Evolutionary conservation across 1,140 invertebrate genomes (phyloP).

Genomic region (Atta cephalotes): DNA sequence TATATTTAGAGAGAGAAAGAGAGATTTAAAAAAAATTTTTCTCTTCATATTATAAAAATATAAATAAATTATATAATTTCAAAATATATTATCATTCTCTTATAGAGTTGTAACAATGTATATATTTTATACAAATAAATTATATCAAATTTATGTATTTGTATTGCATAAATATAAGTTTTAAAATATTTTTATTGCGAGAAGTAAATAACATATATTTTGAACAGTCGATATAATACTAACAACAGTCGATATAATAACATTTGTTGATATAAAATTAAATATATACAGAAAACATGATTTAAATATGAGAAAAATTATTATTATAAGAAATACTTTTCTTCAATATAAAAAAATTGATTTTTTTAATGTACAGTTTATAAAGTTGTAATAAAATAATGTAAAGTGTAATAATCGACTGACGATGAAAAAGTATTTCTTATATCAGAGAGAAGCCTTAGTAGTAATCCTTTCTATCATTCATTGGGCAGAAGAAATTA

Average conservation of each 20-base stretch:
- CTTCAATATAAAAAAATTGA: background rate
- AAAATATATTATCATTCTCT: background rate
- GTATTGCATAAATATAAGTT: background rate
- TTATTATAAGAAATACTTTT: background rate
- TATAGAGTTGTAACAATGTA: background rate
- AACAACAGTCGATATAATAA: constrained; percentile 14
- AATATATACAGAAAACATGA: background rate
- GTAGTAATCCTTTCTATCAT: background rate
- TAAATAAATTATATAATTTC: background rate
- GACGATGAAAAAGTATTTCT: background rate
- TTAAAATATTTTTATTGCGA: background rate
- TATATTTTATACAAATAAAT: background rate
- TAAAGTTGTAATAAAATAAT: background rate
- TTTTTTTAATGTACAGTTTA: background rate
- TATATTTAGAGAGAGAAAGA: background rate
- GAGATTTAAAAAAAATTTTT: background rate
- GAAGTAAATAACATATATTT: background rate
- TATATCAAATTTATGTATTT: constrained; percentile 12
- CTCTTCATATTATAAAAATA: background rate
- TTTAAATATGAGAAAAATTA: background rate
- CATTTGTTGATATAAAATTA: background rate
- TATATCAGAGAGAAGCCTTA: background rate
- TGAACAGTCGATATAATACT: background rate
- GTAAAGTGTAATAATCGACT: background rate
- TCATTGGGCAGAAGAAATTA: background rate